Percentiles rank a stretch among this genome's conserved stretches.
Conservation (phyloP, 2,113 vertebrate species). For the Silurus asotus region DNA sequence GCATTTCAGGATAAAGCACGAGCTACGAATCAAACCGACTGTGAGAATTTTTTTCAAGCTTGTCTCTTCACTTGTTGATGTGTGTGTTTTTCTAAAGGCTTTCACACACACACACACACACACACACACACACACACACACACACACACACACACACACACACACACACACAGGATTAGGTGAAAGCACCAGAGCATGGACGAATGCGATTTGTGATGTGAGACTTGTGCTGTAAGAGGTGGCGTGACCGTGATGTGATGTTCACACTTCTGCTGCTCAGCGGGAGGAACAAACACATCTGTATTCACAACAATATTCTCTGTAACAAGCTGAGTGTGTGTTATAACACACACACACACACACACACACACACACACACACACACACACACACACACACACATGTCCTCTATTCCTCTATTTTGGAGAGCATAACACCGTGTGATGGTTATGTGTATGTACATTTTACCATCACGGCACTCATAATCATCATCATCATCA, state of each 20-base stretch:
- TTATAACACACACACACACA: background rate
- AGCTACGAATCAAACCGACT: slow-evolving; percentile 20
- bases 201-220: slow-evolving; percentile 21
- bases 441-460: background rate
- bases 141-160: background rate
- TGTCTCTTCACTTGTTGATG: slow-evolving; percentile 31
- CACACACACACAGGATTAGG: slow-evolving; percentile 10
- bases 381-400: background rate
- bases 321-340: background rate
- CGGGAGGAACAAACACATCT: slow-evolving; percentile 1
- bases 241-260: background rate
- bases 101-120: background rate
- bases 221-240: slow-evolving; percentile 8
- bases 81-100: background rate
- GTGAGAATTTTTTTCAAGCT: background rate
- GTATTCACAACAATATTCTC: background rate
- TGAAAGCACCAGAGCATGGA: slow-evolving; percentile 31
- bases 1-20: slow-evolving; percentile 23
- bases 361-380: background rate
- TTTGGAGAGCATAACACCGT: background rate
- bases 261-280: slow-evolving; percentile 21
- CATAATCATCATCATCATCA: too few species aligned
- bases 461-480: too few species aligned
- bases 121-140: background rate
- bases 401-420: background rate